Evolutionary conservation across 2,888 invertebrate species (phyloP).

Genomic region (Eristalis tenax): DNA sequence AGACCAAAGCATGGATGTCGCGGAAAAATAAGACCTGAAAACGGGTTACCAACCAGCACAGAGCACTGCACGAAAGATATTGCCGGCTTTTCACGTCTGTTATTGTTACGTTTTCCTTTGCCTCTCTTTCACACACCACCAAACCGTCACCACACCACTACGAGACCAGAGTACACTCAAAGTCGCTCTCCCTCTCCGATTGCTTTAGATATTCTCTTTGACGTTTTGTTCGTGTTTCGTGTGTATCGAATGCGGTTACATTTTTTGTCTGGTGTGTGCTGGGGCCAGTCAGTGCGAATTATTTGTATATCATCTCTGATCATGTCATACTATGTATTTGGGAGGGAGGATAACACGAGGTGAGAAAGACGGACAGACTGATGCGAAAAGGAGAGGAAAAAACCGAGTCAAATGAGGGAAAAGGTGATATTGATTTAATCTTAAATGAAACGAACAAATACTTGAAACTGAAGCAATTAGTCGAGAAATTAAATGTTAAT

Average conservation of each 20-base stretch:
- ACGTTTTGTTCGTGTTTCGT: not conserved
- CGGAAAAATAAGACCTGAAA: not conserved
- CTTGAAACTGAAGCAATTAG: constrained; percentile 40
- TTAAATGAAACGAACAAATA: constrained; percentile 18
- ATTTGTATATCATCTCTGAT: constrained; percentile 16
- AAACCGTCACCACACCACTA: not conserved
- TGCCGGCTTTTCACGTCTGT: constrained; percentile 65
- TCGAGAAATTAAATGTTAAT: constrained; percentile 16
- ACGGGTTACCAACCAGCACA: constrained; percentile 16
- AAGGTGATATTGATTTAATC: constrained; percentile 55
- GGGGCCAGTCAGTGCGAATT: not conserved
- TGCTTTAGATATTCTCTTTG: not conserved
- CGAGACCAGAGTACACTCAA: not conserved
- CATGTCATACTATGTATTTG: not conserved
- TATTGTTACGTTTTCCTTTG: constrained; percentile 53
- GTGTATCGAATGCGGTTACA: not conserved
- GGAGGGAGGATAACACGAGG: not conserved
- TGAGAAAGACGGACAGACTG: not conserved
- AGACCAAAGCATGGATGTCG: not conserved
- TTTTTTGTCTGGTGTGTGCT: not conserved
- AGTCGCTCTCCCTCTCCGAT: not conserved
- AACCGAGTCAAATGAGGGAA: not conserved
- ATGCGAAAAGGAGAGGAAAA: not conserved
- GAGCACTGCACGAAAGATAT: constrained; percentile 32
- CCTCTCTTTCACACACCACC: not conserved